Evolutionary conservation across 2,797 vertebrate species (phyloP), one percentile per base, ranked within the genome.

Genomic region (Takifugu rubripes): DNA sequence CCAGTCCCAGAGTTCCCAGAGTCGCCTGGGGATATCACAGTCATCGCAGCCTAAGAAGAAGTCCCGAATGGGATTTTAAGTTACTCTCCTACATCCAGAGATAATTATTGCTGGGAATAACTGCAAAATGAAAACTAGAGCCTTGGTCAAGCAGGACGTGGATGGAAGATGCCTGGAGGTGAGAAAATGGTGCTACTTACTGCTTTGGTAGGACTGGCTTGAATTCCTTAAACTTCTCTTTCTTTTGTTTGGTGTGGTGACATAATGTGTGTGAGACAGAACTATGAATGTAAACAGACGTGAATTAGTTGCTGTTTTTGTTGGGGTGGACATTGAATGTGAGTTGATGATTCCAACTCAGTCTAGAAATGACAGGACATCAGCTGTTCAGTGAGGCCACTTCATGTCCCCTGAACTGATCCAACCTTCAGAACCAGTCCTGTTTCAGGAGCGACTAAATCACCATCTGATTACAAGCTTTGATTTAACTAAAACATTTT

Each of bases 41-140:
- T 9, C 60, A 0, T 90, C 91, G 0, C 90, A 90, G 26, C 56
- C 70, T 0, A 90, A 82, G 56, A 94, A 93, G 69, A 93, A 84
- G 55, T 79, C 90, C 2, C 90, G 89, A 1, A 95, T 96, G 93
- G 95, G 95, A 58, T 96, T 97, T 82, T 97, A 72, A 90, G 25
- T 16, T 0, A 8, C 5, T 0, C 1, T 33, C 26, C 5, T 0
- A 33, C 57, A 42, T 25, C 8, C 52, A 1, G 33, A 11, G 6
- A 9, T 42, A 31, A n/a, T 4, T 3, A 14, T 6, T 3, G 26
- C 5, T 12, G 25, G 0, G 0, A 14, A 5, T 1, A 21, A 45
- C 26, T 29, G 21, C 16, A 0, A 3, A 17, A 47, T 31, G 15
- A 31, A 36, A 27, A 40, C 24, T 8, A 29, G 27, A 5, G 1